A percentile compares a stretch with the other conserved stretches of the same genome.
Evolutionary conservation across 2,113 vertebrate genomes (phyloP).

Genomic region (Acrocephalus arundinaceus): DNA sequence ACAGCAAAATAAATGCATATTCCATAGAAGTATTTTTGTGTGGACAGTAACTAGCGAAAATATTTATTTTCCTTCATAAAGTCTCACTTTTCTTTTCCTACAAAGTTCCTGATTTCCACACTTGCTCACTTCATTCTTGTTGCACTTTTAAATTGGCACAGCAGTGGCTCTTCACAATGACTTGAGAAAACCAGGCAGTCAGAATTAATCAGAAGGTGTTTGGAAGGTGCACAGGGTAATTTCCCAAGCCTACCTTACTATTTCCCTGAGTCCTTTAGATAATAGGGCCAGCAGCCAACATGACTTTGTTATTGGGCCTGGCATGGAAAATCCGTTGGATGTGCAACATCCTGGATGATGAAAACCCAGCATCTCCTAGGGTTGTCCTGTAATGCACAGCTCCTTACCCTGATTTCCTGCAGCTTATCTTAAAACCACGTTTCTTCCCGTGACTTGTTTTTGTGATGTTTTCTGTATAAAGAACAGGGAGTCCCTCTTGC

Average conservation of each 20-base stretch:
- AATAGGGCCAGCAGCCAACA: neutral
- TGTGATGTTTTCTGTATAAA: neutral
- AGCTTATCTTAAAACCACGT: neutral
- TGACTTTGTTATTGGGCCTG: neutral
- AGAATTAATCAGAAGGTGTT: neutral
- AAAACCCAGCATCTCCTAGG: neutral
- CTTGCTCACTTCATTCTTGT: neutral
- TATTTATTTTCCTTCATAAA: neutral
- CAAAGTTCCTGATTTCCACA: neutral
- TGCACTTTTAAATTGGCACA: neutral
- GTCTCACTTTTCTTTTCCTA: neutral
- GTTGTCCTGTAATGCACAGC: neutral
- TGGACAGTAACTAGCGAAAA: neutral
- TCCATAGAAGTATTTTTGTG: neutral
- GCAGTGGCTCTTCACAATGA: neutral
- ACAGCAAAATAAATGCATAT: neutral
- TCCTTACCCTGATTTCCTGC: neutral
- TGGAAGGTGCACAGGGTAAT: neutral
- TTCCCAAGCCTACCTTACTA: fast-evolving
- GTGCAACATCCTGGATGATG: neutral
- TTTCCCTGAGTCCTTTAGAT: neutral
- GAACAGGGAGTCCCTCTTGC: neutral
- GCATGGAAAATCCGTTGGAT: neutral
- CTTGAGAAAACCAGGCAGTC: neutral
- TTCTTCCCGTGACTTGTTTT: neutral